Conservation (phyloP, 2,797 vertebrate genomes). For the Crenuchus spilurus region DNA sequence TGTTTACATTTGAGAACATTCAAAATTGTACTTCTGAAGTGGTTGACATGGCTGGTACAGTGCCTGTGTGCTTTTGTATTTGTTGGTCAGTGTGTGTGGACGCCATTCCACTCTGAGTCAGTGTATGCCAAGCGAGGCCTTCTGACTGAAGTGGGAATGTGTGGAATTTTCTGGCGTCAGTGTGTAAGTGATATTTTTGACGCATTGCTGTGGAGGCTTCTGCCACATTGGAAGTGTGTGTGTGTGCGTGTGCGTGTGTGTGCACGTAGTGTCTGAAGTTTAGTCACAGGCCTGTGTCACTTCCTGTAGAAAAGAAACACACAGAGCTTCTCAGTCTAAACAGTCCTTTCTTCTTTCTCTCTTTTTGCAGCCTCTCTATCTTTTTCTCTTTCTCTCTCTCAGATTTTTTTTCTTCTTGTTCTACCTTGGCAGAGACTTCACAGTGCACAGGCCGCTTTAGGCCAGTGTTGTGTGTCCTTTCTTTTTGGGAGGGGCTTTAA, state of each 20-base stretch:
- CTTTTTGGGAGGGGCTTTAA: constrained; percentile 27
- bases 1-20: too few relatives aligned
- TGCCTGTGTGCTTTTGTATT: constrained; percentile 20
- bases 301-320: constrained; percentile 34
- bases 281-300: constrained; percentile 37
- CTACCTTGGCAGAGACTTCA: constrained; percentile 51
- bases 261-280: not conserved
- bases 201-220: constrained; percentile 57
- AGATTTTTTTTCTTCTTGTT: not conserved
- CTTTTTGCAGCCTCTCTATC: not conserved
- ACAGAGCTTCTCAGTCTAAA: not conserved
- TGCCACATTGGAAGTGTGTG: constrained; percentile 13
- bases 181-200: constrained; percentile 68
- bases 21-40: too few relatives aligned
- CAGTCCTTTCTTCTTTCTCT: constrained; percentile 2
- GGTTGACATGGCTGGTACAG: too few relatives aligned
- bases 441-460: constrained; percentile 26
- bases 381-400: not conserved
- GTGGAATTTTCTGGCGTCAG: constrained; percentile 70
- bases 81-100: constrained; percentile 10
- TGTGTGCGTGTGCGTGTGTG: constrained; percentile 6
- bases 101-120: constrained; percentile 65
- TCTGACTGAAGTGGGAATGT: constrained; percentile 70
- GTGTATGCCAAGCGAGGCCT: constrained; percentile 70
- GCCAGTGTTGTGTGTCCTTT: constrained; percentile 26